phyloP scores from a whole-genome alignment of 2,888 invertebrate genomes.

The Acronicta aceris region DNA sequence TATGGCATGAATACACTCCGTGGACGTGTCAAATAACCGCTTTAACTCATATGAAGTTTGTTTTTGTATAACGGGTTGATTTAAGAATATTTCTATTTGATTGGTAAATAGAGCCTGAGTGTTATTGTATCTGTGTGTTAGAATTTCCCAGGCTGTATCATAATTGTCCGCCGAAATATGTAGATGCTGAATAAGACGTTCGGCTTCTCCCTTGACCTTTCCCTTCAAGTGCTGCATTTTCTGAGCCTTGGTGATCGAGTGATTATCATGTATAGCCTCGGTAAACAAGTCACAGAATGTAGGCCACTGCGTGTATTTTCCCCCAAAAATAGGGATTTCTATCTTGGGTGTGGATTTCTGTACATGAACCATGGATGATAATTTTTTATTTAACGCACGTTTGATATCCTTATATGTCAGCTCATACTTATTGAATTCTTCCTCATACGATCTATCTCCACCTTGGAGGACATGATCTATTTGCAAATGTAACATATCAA shows the following conservation, averaged over 20 bases:
- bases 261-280: background rate
- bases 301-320: background rate
- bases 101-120: conserved; percentile 1
- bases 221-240: conserved; percentile 1
- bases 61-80: background rate
- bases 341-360: too few species aligned
- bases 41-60: conserved; percentile 2
- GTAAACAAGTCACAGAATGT: conserved; percentile 3
- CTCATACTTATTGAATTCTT: too few species aligned
- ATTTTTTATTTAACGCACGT: too few species aligned
- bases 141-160: conserved; percentile 5
- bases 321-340: too few species aligned
- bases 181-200: background rate
- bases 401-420: too few species aligned
- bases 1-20: conserved; percentile 10
- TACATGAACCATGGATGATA: too few species aligned
- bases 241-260: background rate
- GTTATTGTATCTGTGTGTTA: background rate
- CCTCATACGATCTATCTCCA: background rate
- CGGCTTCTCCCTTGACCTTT: background rate
- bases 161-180: background rate
- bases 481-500: background rate
- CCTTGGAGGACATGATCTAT: conserved; percentile 2
- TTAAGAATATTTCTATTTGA: conserved; percentile 1
- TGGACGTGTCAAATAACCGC: conserved; percentile 7